A percentile compares a stretch with the other conserved stretches of the same genome.
phyloP scores from a whole-genome alignment of 2,113 vertebrate species.

The Oxyruncus cristatus region DNA sequence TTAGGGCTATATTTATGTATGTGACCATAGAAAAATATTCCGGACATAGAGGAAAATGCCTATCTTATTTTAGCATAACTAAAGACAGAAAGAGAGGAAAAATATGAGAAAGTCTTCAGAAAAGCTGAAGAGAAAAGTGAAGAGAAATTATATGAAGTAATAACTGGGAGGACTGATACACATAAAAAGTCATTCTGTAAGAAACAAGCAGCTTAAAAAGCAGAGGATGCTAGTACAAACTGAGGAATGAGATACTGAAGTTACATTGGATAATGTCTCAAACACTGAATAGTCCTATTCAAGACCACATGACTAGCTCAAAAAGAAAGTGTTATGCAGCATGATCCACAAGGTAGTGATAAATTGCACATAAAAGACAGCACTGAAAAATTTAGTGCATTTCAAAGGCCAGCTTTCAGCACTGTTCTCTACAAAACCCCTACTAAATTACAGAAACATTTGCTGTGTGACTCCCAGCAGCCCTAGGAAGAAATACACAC shows the following conservation, averaged over 20 bases:
- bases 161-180: background rate
- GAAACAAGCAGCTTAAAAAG: background rate
- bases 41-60: background rate
- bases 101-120: background rate
- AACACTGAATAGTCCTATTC: background rate
- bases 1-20: background rate
- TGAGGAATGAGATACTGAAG: background rate
- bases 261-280: background rate
- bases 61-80: background rate
- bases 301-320: background rate
- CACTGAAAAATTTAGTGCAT: background rate
- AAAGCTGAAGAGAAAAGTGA: background rate
- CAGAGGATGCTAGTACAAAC: background rate
- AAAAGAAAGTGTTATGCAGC: background rate
- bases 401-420: conserved; percentile 13
- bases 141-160: background rate
- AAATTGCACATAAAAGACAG: background rate
- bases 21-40: background rate
- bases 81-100: background rate
- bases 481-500: background rate
- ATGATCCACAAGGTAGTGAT: background rate
- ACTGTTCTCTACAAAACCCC: background rate
- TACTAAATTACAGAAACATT: background rate
- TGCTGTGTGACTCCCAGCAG: background rate
- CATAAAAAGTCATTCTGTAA: background rate